Percentiles rank a stretch among this genome's conserved stretches.
phyloP scores from a whole-genome alignment of 2,113 vertebrate genomes.

The Patagioenas fasciata region DNA sequence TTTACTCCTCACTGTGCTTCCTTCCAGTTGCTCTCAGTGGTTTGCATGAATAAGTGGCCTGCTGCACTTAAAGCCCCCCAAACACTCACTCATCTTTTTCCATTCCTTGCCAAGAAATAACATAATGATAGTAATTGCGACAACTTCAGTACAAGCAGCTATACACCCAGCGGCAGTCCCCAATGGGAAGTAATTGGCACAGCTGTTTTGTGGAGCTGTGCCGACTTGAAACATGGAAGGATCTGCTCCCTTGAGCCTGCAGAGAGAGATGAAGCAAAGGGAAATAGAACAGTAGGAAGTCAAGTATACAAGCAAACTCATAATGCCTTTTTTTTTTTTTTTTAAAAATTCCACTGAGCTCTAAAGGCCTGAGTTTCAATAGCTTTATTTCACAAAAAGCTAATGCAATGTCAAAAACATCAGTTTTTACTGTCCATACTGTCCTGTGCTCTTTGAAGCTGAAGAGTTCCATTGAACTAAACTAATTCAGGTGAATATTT shows the following conservation, averaged over 20 bases:
- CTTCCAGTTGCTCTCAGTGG: neutral
- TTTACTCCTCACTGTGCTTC: neutral
- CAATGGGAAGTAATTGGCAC: conserved; percentile 33
- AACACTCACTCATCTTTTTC: conserved; percentile 38
- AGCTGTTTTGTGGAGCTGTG: conserved; percentile 24
- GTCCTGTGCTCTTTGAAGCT: neutral
- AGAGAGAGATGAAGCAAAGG: neutral
- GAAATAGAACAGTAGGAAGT: neutral
- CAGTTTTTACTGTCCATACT: neutral
- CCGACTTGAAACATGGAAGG: conserved; percentile 9
- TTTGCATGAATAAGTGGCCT: neutral
- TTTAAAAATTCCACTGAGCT: neutral
- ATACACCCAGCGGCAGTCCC: conserved; percentile 14
- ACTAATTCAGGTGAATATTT: neutral
- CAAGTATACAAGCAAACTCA: neutral
- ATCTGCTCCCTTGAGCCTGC: neutral
- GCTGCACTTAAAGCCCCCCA: neutral
- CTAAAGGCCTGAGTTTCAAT: neutral
- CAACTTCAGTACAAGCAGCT: conserved; percentile 24
- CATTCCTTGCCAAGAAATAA: neutral
- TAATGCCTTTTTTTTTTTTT: neutral
- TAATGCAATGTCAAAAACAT: neutral
- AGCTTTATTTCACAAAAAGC: neutral
- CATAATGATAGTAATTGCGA: conserved; percentile 57
- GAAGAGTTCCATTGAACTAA: neutral